A percentile compares a stretch with the other conserved stretches of the same genome.
Conservation (phyloP, 2,113 vertebrate genomes). For the Glareola pratincola region DNA sequence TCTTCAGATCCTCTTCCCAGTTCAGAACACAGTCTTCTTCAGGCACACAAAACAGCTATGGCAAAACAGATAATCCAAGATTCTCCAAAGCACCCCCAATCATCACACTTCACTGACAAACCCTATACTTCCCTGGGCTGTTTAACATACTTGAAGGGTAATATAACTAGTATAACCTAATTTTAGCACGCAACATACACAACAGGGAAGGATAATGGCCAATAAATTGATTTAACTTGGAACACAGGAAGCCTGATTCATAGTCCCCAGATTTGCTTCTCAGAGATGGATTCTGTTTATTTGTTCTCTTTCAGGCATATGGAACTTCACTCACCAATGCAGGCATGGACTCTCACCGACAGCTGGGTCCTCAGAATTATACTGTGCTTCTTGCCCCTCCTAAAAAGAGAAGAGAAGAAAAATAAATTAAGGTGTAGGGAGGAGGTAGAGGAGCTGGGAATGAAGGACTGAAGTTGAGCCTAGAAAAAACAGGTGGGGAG, state of each 20-base stretch:
- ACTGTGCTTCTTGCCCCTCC: conserved; percentile 93
- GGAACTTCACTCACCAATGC: conserved; percentile 87
- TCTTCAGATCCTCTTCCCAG: background rate
- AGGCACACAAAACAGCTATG: background rate
- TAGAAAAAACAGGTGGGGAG: background rate
- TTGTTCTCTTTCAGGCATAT: background rate
- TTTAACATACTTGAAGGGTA: background rate
- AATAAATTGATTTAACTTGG: background rate
- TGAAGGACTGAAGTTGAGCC: background rate
- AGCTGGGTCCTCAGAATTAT: conserved; percentile 92
- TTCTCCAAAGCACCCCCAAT: background rate
- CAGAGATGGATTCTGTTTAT: background rate
- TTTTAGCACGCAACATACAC: background rate
- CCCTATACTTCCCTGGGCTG: background rate
- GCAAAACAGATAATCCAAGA: background rate
- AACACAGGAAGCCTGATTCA: background rate
- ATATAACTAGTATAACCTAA: background rate
- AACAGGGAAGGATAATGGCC: background rate
- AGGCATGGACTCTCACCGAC: conserved; percentile 91
- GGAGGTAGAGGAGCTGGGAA: background rate
- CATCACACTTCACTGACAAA: background rate
- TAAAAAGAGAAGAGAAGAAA: conserved; percentile 36
- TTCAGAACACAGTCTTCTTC: background rate
- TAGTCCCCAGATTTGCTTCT: background rate
- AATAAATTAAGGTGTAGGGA: background rate